Percentiles rank a stretch among this genome's conserved stretches.
phyloP scores from a whole-genome alignment of 2,113 vertebrate genomes.

The Zapus hudsonius region DNA sequence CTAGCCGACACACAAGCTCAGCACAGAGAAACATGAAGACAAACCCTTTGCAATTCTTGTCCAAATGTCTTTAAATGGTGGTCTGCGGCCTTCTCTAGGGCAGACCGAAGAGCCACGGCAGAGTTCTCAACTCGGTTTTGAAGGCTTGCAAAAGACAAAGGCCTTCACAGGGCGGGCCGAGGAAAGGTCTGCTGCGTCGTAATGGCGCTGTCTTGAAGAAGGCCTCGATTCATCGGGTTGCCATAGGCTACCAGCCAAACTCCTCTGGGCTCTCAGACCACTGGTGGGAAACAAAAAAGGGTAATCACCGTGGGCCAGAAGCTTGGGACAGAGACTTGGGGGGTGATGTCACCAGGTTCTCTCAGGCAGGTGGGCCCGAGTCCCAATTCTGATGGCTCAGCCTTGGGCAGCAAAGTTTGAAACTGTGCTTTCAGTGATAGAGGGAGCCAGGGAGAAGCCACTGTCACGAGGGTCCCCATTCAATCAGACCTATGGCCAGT shows the following conservation, averaged over 20 bases:
- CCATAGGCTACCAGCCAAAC: slow-evolving; percentile 13
- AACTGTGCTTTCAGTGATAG: not conserved
- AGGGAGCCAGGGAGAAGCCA: not conserved
- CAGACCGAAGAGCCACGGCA: slow-evolving; percentile 33
- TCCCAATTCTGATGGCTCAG: not conserved
- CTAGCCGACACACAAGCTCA: accelerated
- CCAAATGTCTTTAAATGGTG: slow-evolving; percentile 14
- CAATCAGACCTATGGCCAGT: not conserved
- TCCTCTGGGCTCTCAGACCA: slow-evolving; percentile 78
- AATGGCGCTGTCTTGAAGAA: not conserved
- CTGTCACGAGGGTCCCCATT: not conserved
- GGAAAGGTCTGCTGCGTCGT: not conserved
- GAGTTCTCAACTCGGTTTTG: slow-evolving; percentile 56
- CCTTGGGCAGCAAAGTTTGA: not conserved
- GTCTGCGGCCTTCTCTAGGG: slow-evolving; percentile 11
- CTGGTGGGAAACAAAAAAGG: slow-evolving; percentile 71
- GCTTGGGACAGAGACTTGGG: slow-evolving; percentile 9
- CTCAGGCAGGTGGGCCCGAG: not conserved
- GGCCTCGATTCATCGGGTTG: slow-evolving; percentile 19
- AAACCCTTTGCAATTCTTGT: slow-evolving; percentile 2
- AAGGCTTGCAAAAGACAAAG: slow-evolving; percentile 48
- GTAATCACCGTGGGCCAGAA: not conserved
- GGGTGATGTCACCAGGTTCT: not conserved
- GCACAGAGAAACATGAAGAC: slow-evolving; percentile 40
- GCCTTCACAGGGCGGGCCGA: not conserved